Evolutionary conservation across 1,140 invertebrate species (phyloP).

Genomic region (Calephelis virginiensis): DNA sequence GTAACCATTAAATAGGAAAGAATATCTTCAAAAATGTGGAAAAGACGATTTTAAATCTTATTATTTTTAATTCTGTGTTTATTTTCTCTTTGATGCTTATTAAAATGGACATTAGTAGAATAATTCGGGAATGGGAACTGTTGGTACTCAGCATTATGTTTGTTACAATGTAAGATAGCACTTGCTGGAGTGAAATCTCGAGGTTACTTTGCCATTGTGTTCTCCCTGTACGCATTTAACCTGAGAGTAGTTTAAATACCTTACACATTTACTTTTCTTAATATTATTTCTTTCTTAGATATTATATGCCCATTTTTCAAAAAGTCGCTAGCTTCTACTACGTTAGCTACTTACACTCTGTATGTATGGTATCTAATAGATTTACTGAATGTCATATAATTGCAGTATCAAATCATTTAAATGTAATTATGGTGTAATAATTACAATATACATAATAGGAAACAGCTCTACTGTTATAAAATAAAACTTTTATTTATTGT

Average conservation of each 20-base stretch:
- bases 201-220: background rate
- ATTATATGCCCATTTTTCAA: no score
- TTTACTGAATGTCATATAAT: no score
- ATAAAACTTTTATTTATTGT: no score
- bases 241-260: background rate
- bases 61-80: background rate
- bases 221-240: background rate
- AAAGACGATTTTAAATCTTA: background rate
- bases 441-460: no score
- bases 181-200: background rate
- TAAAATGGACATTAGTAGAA: background rate
- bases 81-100: background rate
- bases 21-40: background rate
- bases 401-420: no score
- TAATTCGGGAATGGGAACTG: background rate
- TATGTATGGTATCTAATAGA: no score
- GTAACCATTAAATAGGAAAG: background rate
- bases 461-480: no score
- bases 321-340: no score
- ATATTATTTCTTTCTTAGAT: no score
- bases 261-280: background rate
- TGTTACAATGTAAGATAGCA: conserved; percentile 3
- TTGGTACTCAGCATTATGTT: background rate
- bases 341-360: no score
- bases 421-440: no score